phyloP scores from a whole-genome alignment of 2,797 vertebrate species.

The Amazonetta brasiliensis region DNA sequence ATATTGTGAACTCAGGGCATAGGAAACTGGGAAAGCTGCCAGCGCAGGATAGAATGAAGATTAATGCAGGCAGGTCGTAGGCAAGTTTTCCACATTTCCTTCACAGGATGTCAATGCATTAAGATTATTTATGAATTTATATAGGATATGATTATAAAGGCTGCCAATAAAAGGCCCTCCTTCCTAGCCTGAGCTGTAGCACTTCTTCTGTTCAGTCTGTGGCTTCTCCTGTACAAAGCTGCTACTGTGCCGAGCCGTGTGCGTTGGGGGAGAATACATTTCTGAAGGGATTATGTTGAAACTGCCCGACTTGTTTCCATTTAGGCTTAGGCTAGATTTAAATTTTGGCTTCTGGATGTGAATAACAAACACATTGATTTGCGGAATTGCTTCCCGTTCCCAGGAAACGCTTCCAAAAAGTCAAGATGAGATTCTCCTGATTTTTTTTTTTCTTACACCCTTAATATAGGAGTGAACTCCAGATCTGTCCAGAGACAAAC shows the following conservation, averaged over 20 bases:
- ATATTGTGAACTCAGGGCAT: slow-evolving; percentile 39
- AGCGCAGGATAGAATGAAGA: slow-evolving; percentile 64
- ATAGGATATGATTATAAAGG: slow-evolving; percentile 40
- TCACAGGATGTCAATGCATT: slow-evolving; percentile 54
- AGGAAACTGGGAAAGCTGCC: slow-evolving; percentile 70
- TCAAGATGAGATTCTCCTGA: not conserved
- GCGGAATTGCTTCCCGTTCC: slow-evolving; percentile 39
- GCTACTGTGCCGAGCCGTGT: slow-evolving; percentile 21
- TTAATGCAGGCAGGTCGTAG: slow-evolving; percentile 40
- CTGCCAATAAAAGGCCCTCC: not conserved
- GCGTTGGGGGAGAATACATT: slow-evolving; percentile 60
- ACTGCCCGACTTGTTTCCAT: slow-evolving; percentile 58
- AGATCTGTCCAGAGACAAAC: not conserved
- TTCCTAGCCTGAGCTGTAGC: not conserved
- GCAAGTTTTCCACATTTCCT: slow-evolving; percentile 52
- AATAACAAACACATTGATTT: slow-evolving; percentile 23
- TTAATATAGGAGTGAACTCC: not conserved
- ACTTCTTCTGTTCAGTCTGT: not conserved
- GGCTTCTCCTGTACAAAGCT: slow-evolving; percentile 32
- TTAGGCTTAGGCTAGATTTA: slow-evolving; percentile 59
- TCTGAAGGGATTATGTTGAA: slow-evolving; percentile 63
- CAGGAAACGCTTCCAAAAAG: slow-evolving; percentile 20
- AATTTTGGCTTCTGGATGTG: slow-evolving; percentile 53
- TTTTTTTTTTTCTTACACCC: not conserved
- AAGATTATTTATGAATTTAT: slow-evolving; percentile 42